Base-by-base conservation (phyloP, 2,888 invertebrate species). In the Eupeodes luniger region DNA sequence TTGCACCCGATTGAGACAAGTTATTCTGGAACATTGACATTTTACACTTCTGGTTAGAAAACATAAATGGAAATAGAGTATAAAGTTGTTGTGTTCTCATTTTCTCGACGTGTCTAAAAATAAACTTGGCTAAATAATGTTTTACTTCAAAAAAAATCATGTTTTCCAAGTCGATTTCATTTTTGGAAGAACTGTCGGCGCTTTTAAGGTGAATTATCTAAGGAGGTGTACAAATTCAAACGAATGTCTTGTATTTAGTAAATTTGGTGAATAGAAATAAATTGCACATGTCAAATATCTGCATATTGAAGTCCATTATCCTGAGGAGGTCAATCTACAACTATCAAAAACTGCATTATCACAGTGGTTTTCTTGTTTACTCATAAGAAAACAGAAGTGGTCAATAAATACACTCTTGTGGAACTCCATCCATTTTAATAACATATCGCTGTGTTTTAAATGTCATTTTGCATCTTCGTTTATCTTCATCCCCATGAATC, bases 21-120 rank as follows among this genome's bases (percentile, higher is more conserved):
- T 77, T 77, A 47, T 77, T 77, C 77, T 57, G 47, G 77, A 66
- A 77, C 57, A 77, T 66, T 67, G 77, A 67, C 76, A 62, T 62
- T 55, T 64, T 69, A 55, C 55, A 55, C 55, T 70, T 55, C 70
- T 53, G 40, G 53, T 51, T 51, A 53, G 69, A 69, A 69, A 69
- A 69, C 36, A 27, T 36, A 69, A 69, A 69, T 69, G 69, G 69
- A 69, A 53, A 69, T 69, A 53, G 53, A 69, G 36, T 36, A 53
- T 36, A 2, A 16, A 40, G 40, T 40, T 40, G 67, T 36, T 36
- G 53, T 53, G 69, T 16, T 44, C 77, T 77, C 57, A 64, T 66
- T 81, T 74, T 66, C 14, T 40, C 27, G 5, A 40, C 34, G 34
- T 47, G 34, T 34, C 36, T 59, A 75, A 40, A 66, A 74, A 81